phyloP scores from a whole-genome alignment of 2,797 vertebrate genomes.

The Microctenopoma steveboyesi region DNA sequence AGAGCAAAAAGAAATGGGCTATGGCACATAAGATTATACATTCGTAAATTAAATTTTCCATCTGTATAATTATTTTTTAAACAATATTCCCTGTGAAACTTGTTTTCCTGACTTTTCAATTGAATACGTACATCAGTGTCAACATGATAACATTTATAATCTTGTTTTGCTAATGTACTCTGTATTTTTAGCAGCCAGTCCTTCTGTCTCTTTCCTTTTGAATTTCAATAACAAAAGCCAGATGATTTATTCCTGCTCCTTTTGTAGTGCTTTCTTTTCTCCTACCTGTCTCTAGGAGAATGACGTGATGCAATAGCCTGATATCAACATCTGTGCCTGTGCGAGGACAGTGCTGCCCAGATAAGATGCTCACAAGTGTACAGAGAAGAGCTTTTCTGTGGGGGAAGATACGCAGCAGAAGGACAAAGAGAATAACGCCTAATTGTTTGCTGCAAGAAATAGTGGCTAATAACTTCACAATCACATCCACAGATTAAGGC shows the following conservation, averaged over 20 bases:
- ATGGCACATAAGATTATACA: neutral
- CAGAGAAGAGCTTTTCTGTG: constrained; percentile 31
- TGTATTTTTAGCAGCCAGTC: constrained; percentile 49
- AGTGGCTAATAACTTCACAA: constrained; percentile 9
- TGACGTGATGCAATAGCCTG: constrained; percentile 63
- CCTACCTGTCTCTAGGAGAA: constrained; percentile 58
- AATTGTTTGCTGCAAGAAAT: constrained; percentile 22
- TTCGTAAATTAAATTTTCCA: constrained; percentile 12
- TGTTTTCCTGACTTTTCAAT: constrained; percentile 32
- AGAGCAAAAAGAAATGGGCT: constrained; percentile 1
- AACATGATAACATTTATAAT: constrained; percentile 33
- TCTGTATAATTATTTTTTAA: constrained; percentile 4
- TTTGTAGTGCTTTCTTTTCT: constrained; percentile 57
- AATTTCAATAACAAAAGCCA: constrained; percentile 66
- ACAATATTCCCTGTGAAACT: constrained; percentile 8
- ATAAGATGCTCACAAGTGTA: constrained; percentile 51
- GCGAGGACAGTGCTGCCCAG: constrained; percentile 51
- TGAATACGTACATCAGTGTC: constrained; percentile 25
- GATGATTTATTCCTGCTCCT: constrained; percentile 62
- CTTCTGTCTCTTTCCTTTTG: constrained; percentile 12
- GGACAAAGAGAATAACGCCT: constrained; percentile 42
- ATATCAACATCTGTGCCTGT: constrained; percentile 61
- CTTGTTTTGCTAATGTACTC: constrained; percentile 30
- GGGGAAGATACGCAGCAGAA: constrained; percentile 24
- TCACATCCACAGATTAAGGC: constrained; percentile 23